phyloP scores from a whole-genome alignment of 1,140 invertebrate genomes.

The Zaprionus capensis region DNA sequence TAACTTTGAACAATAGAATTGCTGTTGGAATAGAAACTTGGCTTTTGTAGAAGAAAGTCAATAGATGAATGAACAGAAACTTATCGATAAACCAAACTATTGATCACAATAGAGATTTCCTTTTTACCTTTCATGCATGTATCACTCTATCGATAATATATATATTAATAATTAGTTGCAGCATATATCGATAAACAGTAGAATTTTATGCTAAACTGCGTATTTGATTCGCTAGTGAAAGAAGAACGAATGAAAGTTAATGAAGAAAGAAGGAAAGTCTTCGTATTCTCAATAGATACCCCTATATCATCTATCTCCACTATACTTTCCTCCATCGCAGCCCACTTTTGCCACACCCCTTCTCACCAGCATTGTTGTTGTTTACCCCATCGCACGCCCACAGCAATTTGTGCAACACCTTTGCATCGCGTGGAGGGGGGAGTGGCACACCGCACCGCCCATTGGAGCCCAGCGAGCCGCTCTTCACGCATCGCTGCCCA shows the following conservation, averaged over 20 bases:
- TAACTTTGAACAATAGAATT: slow-evolving; percentile 5
- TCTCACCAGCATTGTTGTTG: slow-evolving; percentile 25
- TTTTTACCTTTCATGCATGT: neutral
- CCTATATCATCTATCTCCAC: neutral
- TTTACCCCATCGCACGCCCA: slow-evolving; percentile 27
- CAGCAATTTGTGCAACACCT: slow-evolving; percentile 49
- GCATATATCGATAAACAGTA: too few relatives aligned
- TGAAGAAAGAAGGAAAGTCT: neutral
- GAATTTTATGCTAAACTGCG: too few relatives aligned
- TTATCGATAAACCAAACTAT: neutral
- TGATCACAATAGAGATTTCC: neutral
- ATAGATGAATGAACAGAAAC: neutral
- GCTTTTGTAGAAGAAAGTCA: too few relatives aligned
- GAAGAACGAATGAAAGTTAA: too few relatives aligned
- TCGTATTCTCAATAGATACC: neutral
- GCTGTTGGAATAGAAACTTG: neutral
- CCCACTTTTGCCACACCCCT: slow-evolving; percentile 23
- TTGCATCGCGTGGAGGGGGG: neutral
- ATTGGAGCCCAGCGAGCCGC: slow-evolving; percentile 53
- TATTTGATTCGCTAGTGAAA: too few relatives aligned
- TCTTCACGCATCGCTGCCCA: slow-evolving; percentile 65
- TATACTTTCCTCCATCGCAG: neutral
- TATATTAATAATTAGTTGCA: too few relatives aligned
- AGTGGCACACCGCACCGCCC: slow-evolving; percentile 17
- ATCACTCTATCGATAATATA: neutral